Evolutionary conservation across 2,888 invertebrate species (phyloP), one percentile per base, ranked within the genome.

Genomic region (Hypselothyrea guttata): DNA sequence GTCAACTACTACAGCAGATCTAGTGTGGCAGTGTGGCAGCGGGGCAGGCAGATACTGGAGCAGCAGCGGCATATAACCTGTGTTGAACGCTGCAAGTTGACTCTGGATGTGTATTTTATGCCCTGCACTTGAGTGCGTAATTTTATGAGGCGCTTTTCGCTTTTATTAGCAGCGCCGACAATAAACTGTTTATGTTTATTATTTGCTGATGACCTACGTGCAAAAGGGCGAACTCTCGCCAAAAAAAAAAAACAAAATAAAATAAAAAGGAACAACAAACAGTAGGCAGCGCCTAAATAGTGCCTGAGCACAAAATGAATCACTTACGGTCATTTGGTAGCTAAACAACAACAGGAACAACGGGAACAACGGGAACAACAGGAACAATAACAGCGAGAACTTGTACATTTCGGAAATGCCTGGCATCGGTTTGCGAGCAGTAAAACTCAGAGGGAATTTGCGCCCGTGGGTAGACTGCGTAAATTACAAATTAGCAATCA

Each of bases 141-240:
- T 81, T 81, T 81, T 82, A 83, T 71, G 81, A 62, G 73, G 51
- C 77, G 77, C 73, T 75, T 82, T 81, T 74, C 71, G 65, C 70
- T 83, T 82, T 82, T 82, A 82, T 82, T 81, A 67, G 75, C 62
- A 75, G 71, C 66, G 60, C 67, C 72, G 82, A 73, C 86, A 86
- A 77, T 86, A 86, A 86, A 86, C 71, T 76, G 84, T 84, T 82
- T 85, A 84, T 86, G 86, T 86, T 85, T 87, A 82, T 86, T 85
- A 86, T 86, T 85, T 87, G 73, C 81, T 82, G 85, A 86, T 86
- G 83, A 87, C 86, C 87, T 87, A 83, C 86, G 85, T 82, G 83
- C 78, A 71, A 63, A 62, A 71, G 66, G 66, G 66, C 69, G 55
- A 4, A 4, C 22, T 2, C 22, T 22, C 44, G 16, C n/a, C 41